Evolutionary conservation across 2,888 invertebrate species (phyloP).

Genomic region (Euclidia mi): DNA sequence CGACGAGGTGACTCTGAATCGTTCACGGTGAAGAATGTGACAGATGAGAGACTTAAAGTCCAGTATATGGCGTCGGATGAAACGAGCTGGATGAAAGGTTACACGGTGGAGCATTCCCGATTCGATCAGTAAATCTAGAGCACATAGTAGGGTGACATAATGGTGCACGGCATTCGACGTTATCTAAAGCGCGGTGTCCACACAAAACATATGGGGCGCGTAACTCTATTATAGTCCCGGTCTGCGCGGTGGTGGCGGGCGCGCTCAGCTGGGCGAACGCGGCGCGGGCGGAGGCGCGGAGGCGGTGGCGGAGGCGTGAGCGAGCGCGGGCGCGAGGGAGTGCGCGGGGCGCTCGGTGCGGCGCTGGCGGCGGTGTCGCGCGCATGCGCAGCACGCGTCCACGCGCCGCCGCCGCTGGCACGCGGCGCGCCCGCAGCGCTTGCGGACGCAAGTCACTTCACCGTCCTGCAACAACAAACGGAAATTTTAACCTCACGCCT

Average conservation of each 20-base stretch:
- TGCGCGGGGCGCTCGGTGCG: slow-evolving; percentile 62
- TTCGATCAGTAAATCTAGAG: neutral
- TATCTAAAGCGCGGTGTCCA: slow-evolving; percentile 12
- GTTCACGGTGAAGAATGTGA: neutral
- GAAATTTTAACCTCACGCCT: no score
- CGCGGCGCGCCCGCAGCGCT: slow-evolving; percentile 93
- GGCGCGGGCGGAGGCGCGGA: slow-evolving; percentile 32
- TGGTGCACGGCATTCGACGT: neutral
- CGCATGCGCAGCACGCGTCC: slow-evolving; percentile 91
- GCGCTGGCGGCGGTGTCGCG: slow-evolving; percentile 88
- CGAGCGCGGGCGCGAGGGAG: slow-evolving; percentile 40
- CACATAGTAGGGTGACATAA: neutral
- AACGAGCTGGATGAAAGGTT: neutral
- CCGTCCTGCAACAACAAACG: slow-evolving; percentile 94
- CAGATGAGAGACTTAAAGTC: neutral
- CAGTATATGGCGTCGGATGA: neutral
- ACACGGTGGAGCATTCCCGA: no score
- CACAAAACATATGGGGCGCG: slow-evolving; percentile 27
- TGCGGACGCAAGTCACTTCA: slow-evolving; percentile 94
- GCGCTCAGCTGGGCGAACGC: slow-evolving; percentile 73
- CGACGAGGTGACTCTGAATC: neutral
- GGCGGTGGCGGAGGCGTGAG: no score
- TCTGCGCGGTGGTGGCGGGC: slow-evolving; percentile 24
- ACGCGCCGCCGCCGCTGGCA: slow-evolving; percentile 89
- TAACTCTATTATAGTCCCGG: slow-evolving; percentile 28